These are phyloP conservation scores for Menidia beryllina DNA, from an alignment of 2,113 vertebrate genomes.

Conservation along the genomic window DNA sequence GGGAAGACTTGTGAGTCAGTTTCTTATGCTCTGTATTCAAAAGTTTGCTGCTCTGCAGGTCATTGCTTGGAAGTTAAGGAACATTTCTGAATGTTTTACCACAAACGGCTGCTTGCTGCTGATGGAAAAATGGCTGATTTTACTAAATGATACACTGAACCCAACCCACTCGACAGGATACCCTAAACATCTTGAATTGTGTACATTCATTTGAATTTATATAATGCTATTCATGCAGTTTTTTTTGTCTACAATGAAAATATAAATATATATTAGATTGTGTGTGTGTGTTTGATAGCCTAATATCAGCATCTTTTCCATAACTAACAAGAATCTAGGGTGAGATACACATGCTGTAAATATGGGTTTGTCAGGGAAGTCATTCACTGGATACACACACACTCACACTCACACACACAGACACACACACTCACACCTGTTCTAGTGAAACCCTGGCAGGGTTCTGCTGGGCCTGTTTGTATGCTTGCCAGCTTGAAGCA, in stretches of 20 bases:
- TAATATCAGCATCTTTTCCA: neutral
- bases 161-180: too few species aligned
- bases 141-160: too few species aligned
- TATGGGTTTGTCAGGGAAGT: conserved; percentile 8
- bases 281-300: neutral
- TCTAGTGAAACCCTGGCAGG: conserved; percentile 68
- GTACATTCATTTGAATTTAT: neutral
- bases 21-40: too few species aligned
- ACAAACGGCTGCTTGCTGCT: too few species aligned
- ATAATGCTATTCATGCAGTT: neutral
- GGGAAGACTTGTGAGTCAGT: too few species aligned
- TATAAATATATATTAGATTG: too few species aligned
- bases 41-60: too few species aligned
- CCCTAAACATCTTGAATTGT: too few species aligned
- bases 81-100: too few species aligned
- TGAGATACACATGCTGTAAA: neutral
- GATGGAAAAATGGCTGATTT: too few species aligned
- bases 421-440: conserved; percentile 62
- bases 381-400: conserved; percentile 5
- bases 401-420: conserved; percentile 13
- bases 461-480: conserved; percentile 41
- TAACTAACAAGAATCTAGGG: neutral
- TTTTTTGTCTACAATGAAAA: neutral
- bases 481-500: conserved; percentile 70
- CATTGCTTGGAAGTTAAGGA: too few species aligned